These are phyloP conservation scores for Tolypeutes matacus DNA, from an alignment of 2,797 vertebrate species.

Conservation along the genomic window DNA sequence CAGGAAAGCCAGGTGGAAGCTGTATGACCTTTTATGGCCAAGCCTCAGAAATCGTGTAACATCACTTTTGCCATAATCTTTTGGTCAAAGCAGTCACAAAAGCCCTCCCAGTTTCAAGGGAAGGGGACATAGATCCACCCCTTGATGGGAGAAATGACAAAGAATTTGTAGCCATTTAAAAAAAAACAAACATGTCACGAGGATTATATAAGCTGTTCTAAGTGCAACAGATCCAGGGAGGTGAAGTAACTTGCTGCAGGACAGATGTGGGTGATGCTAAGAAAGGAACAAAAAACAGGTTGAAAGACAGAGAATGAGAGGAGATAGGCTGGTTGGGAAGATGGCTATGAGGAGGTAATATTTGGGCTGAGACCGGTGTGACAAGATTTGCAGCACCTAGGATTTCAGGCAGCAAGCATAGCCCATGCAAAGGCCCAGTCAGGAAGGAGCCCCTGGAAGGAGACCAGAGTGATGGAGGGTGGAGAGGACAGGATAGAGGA, in stretches of 20 bases:
- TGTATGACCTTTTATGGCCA: neutral
- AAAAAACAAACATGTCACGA: neutral
- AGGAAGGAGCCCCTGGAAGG: neutral
- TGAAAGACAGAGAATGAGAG: neutral
- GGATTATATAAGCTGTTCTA: neutral
- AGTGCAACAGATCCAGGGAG: neutral
- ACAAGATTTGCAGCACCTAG: neutral
- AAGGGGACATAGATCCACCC: no score
- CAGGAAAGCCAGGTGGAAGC: neutral
- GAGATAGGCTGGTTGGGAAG: neutral
- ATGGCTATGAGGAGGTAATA: no score
- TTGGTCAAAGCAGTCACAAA: neutral
- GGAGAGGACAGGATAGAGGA: no score
- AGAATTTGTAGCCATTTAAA: neutral
- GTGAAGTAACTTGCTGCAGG: neutral
- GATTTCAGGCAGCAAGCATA: neutral
- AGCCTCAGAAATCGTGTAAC: neutral
- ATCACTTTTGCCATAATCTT: neutral
- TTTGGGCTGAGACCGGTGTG: neutral
- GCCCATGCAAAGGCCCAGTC: neutral
- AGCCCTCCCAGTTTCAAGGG: no score
- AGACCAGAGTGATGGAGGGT: neutral
- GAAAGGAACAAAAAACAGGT: neutral
- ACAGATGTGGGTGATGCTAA: neutral
- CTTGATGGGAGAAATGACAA: neutral